Base-by-base conservation (phyloP, 35 echinoderm and acorn worm species). In the Hemicentrotus pulcherrimus region DNA sequence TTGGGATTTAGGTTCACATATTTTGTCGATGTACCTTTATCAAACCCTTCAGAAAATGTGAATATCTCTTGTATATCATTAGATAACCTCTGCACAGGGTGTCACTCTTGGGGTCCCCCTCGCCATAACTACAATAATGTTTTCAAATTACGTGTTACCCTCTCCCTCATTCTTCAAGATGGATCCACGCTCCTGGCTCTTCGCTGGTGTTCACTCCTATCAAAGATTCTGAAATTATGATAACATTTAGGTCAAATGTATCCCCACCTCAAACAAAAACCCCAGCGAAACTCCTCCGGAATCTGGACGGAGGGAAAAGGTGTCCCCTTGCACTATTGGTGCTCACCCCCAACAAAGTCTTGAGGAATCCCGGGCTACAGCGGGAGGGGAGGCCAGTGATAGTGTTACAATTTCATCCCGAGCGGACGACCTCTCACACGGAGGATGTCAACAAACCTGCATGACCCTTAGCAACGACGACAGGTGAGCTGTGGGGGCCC, bases 391-490 rank as follows among this genome's bases (percentile, higher is more conserved):
- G 65, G 65, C 65, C 65, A 22, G 65, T 24, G 65, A 78, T 78
- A 78, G 65, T 78, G 65, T 78, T 28, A 78, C 65, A 78, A 78
- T 78, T 78, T 22, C 65, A 78, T 78, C 65, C 22, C 65, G 65
- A 78, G 65, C 65, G 5, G 65, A 78, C 65, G 65, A 78, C 65
- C 65, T 78, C 24, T 78, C 65, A n/a, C 65, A 28, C 65, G 19
- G 65, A 78, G 65, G 19, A 78, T 78, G 65, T 78, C 65, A 78
- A 28, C 22, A 78, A 78, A 78, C 65, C 65, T 78, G 65, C 65
- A n/a, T n/a, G 65, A 78, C 65, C 65, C 65, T n/a, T 78, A 78
- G 65, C 65, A 78, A 78, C 65, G 65, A 78, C 19, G 65, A 78
- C 65, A 78, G 65, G 65, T 78, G 65, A 78, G 65, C 65, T 78